phyloP scores from a whole-genome alignment of 2,113 vertebrate species.

The Neolamprologus tretocephalus region DNA sequence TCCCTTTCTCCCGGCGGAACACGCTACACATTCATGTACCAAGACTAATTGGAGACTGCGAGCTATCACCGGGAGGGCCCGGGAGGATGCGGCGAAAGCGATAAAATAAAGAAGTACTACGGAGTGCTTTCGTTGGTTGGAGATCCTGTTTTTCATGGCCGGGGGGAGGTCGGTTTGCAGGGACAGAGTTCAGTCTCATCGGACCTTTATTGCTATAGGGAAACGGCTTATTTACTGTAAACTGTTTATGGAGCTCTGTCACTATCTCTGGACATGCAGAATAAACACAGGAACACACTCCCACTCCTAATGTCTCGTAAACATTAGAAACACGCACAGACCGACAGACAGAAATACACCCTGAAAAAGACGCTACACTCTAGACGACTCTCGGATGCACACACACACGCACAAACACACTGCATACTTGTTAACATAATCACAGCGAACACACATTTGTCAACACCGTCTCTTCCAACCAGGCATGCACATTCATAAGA shows the following conservation, averaged over 20 bases:
- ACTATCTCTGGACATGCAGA: conserved; percentile 63
- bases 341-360: conserved; percentile 36
- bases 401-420: not conserved
- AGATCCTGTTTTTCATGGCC: conserved; percentile 39
- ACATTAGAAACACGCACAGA: conserved; percentile 53
- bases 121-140: conserved; percentile 47
- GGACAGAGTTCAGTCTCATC: conserved; percentile 68
- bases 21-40: conserved; percentile 29
- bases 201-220: conserved; percentile 64
- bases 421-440: conserved; percentile 49
- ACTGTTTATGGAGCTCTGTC: conserved; percentile 66
- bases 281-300: conserved; percentile 74
- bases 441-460: conserved; percentile 32
- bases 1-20: conserved; percentile 19
- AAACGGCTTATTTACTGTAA: conserved; percentile 68
- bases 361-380: conserved; percentile 22
- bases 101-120: conserved; percentile 48
- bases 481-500: conserved; percentile 17
- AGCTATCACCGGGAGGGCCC: conserved; percentile 38
- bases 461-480: conserved; percentile 25
- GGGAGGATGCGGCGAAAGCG: conserved; percentile 30
- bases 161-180: conserved; percentile 22
- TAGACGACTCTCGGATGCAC: not conserved
- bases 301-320: conserved; percentile 65
- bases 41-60: conserved; percentile 41